Percentiles rank a stretch among this genome's conserved stretches.
Conservation (phyloP, 1,140 invertebrate genomes). For the Drosophila littoralis region DNA sequence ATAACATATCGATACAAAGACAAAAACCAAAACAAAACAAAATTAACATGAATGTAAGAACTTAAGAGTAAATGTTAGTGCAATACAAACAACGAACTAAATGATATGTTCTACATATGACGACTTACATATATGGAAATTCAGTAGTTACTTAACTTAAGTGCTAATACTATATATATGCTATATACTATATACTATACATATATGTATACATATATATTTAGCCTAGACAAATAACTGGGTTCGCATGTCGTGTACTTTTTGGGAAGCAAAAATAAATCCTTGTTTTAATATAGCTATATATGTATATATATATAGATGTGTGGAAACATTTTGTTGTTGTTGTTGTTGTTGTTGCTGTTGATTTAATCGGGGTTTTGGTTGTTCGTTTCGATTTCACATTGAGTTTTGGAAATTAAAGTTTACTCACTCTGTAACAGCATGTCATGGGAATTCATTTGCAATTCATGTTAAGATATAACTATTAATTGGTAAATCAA, state of each 20-base stretch:
- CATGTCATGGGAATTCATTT: slow-evolving; percentile 38
- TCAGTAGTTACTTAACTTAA: slow-evolving; percentile 30
- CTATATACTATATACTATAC: slow-evolving; percentile 26
- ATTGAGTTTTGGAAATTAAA: slow-evolving; percentile 7
- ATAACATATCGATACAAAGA: slow-evolving; percentile 5
- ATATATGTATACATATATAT: slow-evolving; percentile 17
- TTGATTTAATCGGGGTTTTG: slow-evolving; percentile 1
- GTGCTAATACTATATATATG: slow-evolving; percentile 15
- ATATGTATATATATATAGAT: not conserved
- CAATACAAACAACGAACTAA: slow-evolving; percentile 34
- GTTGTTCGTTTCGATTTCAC: slow-evolving; percentile 15
- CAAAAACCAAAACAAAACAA: not conserved
- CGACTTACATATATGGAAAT: slow-evolving; percentile 21
- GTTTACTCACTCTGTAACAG: slow-evolving; percentile 53
- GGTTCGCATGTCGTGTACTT: slow-evolving; percentile 3
- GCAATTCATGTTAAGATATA: slow-evolving; percentile 40
- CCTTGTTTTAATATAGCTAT: not conserved
- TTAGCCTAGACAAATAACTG: slow-evolving; percentile 14
- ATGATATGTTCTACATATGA: slow-evolving; percentile 23
- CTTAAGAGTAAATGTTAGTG: slow-evolving; percentile 12
- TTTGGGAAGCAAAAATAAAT: not conserved
- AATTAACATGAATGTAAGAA: not conserved
- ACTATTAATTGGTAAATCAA: slow-evolving; percentile 41
- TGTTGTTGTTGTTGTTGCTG: not conserved
- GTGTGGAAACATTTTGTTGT: not conserved